These are phyloP conservation scores for Erethizon dorsatum DNA, from an alignment of 2,797 vertebrate genomes.

Conservation along the genomic window DNA sequence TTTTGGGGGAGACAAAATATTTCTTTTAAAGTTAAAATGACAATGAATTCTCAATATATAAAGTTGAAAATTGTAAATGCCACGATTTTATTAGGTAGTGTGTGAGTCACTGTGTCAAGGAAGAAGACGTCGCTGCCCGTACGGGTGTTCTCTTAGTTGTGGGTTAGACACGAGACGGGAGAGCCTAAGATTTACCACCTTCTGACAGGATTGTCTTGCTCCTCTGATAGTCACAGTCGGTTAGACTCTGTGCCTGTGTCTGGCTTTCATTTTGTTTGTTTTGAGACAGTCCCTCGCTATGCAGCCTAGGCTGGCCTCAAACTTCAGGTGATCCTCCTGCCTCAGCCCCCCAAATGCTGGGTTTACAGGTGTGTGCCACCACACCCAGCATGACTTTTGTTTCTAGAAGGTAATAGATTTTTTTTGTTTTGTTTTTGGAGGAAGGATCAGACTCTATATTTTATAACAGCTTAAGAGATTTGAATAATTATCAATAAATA, in stretches of 20 bases:
- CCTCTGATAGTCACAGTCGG: not conserved
- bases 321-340: not conserved
- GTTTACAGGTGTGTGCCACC: not conserved
- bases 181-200: not conserved
- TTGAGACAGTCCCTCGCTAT: not conserved
- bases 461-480: not conserved
- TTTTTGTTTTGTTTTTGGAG: not conserved
- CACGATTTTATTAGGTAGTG: not conserved
- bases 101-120: not conserved
- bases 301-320: not conserved
- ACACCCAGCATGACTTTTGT: not conserved
- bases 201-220: not conserved
- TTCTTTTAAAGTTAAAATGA: conserved; percentile 35
- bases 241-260: not conserved
- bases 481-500: not conserved
- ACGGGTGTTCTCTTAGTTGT: not conserved
- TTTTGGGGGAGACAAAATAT: conserved; percentile 9
- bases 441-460: not conserved
- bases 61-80: not conserved
- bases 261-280: not conserved
- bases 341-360: not conserved
- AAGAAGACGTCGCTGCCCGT: not conserved
- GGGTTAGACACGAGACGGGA: not conserved
- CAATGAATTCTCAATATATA: not conserved
- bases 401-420: not conserved